Conservation (phyloP, 2,888 invertebrate genomes). For the Tetragonisca angustula region DNA sequence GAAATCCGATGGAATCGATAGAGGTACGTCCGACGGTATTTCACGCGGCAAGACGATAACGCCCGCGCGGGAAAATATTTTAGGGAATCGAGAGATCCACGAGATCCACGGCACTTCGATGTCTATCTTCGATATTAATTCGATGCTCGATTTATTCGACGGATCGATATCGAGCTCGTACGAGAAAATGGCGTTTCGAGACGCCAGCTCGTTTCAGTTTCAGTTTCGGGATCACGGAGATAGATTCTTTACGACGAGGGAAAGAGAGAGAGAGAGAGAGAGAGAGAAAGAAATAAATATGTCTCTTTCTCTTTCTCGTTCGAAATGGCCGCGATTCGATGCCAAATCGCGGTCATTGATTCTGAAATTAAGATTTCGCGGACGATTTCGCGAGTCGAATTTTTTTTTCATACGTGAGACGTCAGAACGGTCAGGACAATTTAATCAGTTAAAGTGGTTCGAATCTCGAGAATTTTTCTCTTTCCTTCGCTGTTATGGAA, state of each 20-base stretch:
- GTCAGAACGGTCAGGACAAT: neutral
- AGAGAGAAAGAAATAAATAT: too few species aligned
- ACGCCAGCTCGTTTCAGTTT: neutral
- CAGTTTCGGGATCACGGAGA: too few species aligned
- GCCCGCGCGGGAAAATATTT: slow-evolving; percentile 34
- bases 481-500: neutral
- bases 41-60: slow-evolving; percentile 38
- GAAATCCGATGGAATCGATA: slow-evolving; percentile 33
- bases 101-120: slow-evolving; percentile 4
- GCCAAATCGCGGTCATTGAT: neutral
- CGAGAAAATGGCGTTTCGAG: neutral
- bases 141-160: slow-evolving; percentile 15
- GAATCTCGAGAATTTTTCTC: neutral
- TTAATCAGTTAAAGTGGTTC: slow-evolving; percentile 3
- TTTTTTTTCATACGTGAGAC: too few species aligned
- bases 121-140: slow-evolving; percentile 41
- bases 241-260: neutral
- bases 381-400: neutral
- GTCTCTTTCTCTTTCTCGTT: neutral
- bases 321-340: neutral
- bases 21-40: slow-evolving; percentile 14
- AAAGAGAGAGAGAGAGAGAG: too few species aligned
- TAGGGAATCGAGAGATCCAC: neutral
- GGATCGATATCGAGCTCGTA: slow-evolving; percentile 12
- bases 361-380: neutral